Conservation (phyloP, 2,797 vertebrate genomes). For the Microchirus variegatus region DNA sequence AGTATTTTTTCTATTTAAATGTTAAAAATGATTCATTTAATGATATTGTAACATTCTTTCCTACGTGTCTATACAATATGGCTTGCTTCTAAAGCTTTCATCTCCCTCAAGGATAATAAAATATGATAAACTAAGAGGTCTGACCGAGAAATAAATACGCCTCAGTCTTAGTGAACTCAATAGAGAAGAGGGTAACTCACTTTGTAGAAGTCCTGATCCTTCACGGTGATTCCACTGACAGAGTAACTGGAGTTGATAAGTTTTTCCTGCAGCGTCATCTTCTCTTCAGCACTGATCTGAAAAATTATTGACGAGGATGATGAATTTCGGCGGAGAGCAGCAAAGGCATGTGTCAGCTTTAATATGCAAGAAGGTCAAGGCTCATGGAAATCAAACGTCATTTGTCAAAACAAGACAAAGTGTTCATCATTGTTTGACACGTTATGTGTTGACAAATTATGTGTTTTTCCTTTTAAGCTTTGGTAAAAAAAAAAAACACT, state of each 20-base stretch:
- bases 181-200: constrained; percentile 72
- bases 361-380: constrained; percentile 1
- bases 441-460: constrained; percentile 15
- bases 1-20: too few relatives aligned
- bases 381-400: constrained; percentile 5
- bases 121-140: not conserved
- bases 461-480: not conserved
- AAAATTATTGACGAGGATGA: constrained; percentile 48
- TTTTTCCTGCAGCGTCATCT: constrained; percentile 74
- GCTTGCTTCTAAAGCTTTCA: not conserved
- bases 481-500: too few relatives aligned
- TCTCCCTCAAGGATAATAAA: not conserved
- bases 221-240: constrained; percentile 67
- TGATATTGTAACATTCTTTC: too few relatives aligned
- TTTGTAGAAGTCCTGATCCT: constrained; percentile 88
- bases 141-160: not conserved
- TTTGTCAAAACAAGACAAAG: not conserved
- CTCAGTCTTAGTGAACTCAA: constrained; percentile 3
- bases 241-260: constrained; percentile 83
- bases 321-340: constrained; percentile 18
- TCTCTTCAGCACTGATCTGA: constrained; percentile 86
- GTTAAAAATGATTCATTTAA: too few relatives aligned
- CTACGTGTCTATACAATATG: too few relatives aligned
- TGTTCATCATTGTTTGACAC: constrained; percentile 7
- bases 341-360: constrained; percentile 19